Evolutionary conservation across 1,140 invertebrate species (phyloP).

Genomic region (Chymomyza costata): DNA sequence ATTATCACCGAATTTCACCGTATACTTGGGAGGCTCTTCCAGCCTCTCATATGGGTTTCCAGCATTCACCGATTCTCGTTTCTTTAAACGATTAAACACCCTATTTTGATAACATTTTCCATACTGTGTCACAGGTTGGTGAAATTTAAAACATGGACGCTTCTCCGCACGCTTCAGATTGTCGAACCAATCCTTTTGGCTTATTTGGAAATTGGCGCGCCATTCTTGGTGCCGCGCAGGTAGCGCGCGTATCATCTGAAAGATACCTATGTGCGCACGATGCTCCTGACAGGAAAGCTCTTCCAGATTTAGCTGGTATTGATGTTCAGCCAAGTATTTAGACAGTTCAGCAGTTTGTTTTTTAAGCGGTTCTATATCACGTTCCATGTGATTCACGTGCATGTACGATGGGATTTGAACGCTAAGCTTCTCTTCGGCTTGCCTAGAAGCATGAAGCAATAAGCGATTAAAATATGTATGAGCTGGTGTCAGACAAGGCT

Average conservation of each 20-base stretch:
- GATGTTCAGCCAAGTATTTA: conserved; percentile 18
- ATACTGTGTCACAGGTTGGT: conserved; percentile 24
- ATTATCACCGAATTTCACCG: conserved; percentile 24
- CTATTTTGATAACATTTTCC: conserved; percentile 22
- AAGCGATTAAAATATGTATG: conserved; percentile 62
- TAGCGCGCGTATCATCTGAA: conserved; percentile 21
- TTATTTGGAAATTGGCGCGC: conserved; percentile 44
- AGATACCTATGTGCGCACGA: conserved; percentile 39
- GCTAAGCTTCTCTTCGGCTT: conserved; percentile 10
- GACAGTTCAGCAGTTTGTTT: conserved; percentile 24
- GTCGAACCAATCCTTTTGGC: conserved; percentile 28
- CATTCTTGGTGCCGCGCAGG: too few relatives aligned
- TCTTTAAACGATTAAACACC: background rate
- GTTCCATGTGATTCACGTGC: conserved; percentile 48
- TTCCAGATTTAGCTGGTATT: conserved; percentile 21
- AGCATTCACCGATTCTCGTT: conserved; percentile 13
- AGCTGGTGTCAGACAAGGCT: conserved; percentile 54
- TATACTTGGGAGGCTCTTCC: conserved; percentile 11
- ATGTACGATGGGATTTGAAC: conserved; percentile 49
- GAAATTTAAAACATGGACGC: conserved; percentile 30
- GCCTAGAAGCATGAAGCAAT: conserved; percentile 27
- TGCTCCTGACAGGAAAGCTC: conserved; percentile 34
- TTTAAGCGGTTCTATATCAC: conserved; percentile 46
- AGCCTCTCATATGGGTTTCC: conserved; percentile 39
- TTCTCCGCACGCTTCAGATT: conserved; percentile 27